phyloP scores from a whole-genome alignment of 2,888 invertebrate genomes.

The Halictus ligatus region DNA sequence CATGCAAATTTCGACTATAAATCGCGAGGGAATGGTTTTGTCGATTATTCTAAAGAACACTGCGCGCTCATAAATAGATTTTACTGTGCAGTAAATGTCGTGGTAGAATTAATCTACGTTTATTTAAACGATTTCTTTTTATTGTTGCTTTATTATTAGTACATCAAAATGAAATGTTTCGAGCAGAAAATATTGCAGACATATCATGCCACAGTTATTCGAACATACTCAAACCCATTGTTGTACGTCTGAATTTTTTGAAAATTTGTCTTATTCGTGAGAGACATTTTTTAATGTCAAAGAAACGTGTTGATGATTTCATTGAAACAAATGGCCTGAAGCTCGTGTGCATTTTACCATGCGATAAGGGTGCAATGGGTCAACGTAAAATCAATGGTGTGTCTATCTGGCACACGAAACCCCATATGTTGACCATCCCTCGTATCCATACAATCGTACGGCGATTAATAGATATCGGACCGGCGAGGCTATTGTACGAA shows the following conservation, averaged over 20 bases:
- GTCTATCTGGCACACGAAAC: not conserved
- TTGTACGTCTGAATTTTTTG: not conserved
- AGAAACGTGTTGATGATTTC: not conserved
- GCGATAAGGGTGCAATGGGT: not conserved
- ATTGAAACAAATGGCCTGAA: not conserved
- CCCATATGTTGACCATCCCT: not conserved
- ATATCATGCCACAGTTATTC: too few species aligned
- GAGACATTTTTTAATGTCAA: not conserved
- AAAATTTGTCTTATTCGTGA: not conserved
- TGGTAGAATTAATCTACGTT: not conserved
- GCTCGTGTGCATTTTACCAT: not conserved
- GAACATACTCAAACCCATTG: not conserved
- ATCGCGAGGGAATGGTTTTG: not conserved
- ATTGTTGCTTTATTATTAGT: not conserved
- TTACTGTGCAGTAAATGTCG: not conserved
- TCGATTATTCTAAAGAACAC: not conserved
- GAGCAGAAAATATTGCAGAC: not conserved
- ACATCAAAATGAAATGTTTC: not conserved
- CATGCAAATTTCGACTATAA: not conserved
- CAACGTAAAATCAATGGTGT: not conserved
- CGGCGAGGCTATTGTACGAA: conserved; percentile 38
- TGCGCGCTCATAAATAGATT: not conserved
- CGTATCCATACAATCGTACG: conserved; percentile 9
- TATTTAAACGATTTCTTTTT: not conserved
- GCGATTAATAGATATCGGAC: conserved; percentile 40